phyloP scores from a whole-genome alignment of 2,888 invertebrate species.

The Schizotus pectinicornis region DNA sequence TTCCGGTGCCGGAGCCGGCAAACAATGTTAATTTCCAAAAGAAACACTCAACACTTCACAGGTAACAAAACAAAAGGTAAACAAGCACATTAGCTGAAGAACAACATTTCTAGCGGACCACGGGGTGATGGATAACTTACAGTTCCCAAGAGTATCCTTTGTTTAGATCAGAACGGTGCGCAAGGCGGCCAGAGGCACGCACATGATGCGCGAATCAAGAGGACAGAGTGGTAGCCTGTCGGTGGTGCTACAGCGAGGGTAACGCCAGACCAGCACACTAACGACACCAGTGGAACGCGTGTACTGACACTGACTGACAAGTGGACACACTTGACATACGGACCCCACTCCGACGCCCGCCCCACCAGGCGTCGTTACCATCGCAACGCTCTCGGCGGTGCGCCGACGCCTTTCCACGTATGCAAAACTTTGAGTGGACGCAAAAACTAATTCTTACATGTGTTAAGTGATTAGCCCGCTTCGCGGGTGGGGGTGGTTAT shows the following conservation, averaged over 20 bases:
- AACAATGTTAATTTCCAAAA: neutral
- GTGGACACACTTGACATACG: conserved; percentile 34
- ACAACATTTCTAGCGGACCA: conserved; percentile 16
- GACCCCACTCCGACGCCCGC: conserved; percentile 30
- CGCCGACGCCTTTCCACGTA: conserved; percentile 28
- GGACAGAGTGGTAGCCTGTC: neutral
- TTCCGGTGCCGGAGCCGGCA: too few relatives aligned
- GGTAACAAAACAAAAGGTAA: conserved; percentile 12
- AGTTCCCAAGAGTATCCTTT: conserved; percentile 15
- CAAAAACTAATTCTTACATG: conserved; percentile 13
- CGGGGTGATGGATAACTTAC: conserved; percentile 28
- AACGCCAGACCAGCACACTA: conserved; percentile 7
- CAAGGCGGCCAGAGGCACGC: conserved; percentile 16
- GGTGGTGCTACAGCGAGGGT: conserved; percentile 6
- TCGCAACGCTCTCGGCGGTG: conserved; percentile 31
- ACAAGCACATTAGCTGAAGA: conserved; percentile 21
- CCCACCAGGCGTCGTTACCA: conserved; percentile 35
- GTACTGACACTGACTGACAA: conserved; percentile 33
- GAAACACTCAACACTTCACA: conserved; percentile 23
- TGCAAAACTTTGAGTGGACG: conserved; percentile 13
- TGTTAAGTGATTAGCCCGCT: conserved; percentile 13
- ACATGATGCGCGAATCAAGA: conserved; percentile 29
- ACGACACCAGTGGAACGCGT: conserved; percentile 22
- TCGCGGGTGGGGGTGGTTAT: neutral
- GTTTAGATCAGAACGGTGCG: conserved; percentile 17